phyloP scores from a whole-genome alignment of 2,113 vertebrate genomes.

The Corvus cornix region DNA sequence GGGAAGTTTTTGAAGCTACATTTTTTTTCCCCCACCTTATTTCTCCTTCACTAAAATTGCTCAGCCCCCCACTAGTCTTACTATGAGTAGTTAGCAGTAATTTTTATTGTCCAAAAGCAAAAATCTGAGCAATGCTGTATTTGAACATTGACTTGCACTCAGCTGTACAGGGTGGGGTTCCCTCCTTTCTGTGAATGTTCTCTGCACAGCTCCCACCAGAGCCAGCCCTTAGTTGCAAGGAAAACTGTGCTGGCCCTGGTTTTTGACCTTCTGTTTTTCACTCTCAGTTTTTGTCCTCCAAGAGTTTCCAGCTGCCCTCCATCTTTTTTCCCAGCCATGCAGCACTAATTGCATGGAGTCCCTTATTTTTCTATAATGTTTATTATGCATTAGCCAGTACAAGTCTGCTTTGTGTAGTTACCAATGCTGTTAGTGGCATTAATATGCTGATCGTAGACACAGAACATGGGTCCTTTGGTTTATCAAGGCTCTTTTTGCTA shows the following conservation, averaged over 20 bases:
- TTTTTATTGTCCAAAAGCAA: neutral
- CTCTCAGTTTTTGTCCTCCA: neutral
- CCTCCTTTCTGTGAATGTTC: neutral
- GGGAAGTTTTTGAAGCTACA: neutral
- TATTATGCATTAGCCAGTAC: neutral
- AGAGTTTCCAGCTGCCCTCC: neutral
- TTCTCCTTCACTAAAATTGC: neutral
- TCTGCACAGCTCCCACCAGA: neutral
- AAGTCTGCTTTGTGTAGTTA: neutral
- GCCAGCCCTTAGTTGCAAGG: neutral
- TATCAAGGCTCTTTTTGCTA: neutral
- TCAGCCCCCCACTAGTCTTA: neutral
- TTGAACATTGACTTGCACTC: neutral
- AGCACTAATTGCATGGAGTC: neutral
- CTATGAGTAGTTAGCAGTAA: neutral
- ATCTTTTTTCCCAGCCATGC: neutral
- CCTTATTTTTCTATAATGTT: neutral
- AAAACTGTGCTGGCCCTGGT: neutral
- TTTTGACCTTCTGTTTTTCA: neutral
- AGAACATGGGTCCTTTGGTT: neutral
- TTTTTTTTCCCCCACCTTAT: neutral
- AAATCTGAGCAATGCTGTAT: neutral
- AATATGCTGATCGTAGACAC: neutral
- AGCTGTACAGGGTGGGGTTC: neutral
- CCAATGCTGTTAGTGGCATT: neutral